Percentiles rank a stretch among this genome's conserved stretches.
phyloP scores from a whole-genome alignment of 2,113 vertebrate genomes.

The Halichoeres trimaculatus region DNA sequence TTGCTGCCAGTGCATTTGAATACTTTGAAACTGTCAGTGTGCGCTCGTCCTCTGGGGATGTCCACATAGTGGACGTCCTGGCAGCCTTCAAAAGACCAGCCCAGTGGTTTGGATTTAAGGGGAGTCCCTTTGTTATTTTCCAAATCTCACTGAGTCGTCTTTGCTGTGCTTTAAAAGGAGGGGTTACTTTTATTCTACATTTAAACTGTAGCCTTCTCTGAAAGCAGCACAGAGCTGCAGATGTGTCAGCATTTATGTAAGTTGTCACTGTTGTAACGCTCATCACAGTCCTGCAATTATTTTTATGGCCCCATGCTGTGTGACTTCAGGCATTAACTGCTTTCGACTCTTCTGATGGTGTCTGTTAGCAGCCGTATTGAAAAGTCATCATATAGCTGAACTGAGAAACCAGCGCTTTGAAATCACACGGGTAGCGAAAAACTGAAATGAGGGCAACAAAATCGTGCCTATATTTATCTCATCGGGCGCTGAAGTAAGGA shows the following conservation, averaged over 20 bases:
- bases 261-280: constrained; percentile 19
- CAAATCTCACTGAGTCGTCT: constrained; percentile 8
- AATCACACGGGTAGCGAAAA: constrained; percentile 31
- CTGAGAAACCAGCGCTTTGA: constrained; percentile 41
- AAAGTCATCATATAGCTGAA: constrained; percentile 37
- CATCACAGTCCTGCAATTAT: constrained; percentile 25
- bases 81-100: constrained; percentile 6
- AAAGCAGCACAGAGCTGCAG: constrained; percentile 5
- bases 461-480: constrained; percentile 73
- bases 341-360: constrained; percentile 6
- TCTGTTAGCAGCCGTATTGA: constrained; percentile 21
- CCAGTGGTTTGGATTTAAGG: constrained; percentile 12
- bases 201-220: constrained; percentile 7
- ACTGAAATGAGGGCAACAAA: constrained; percentile 40
- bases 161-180: background rate
- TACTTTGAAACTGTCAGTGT: constrained; percentile 14
- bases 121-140: constrained; percentile 1
- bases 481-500: constrained; percentile 59
- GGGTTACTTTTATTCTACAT: background rate
- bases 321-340: constrained; percentile 17
- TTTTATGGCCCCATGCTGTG: background rate
- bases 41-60: constrained; percentile 11
- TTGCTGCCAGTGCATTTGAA: constrained; percentile 43
- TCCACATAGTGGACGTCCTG: constrained; percentile 1
- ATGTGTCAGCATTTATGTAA: constrained; percentile 35